Evolutionary conservation across 2,113 vertebrate genomes (phyloP).

Genomic region (Suncus etruscus): DNA sequence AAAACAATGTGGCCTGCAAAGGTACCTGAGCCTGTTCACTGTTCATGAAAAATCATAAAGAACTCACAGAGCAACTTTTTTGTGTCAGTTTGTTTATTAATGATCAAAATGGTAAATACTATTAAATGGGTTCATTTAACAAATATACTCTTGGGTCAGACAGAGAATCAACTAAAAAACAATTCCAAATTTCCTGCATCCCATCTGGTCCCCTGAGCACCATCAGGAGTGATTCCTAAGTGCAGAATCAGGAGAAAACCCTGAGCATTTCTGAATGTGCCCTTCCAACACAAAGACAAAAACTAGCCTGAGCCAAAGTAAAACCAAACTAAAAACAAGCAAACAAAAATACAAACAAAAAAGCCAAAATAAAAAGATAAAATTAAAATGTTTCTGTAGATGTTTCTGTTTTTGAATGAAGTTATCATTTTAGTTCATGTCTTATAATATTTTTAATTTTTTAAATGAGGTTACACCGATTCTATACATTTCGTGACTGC

Average conservation of each 20-base stretch:
- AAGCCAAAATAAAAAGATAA: too few species aligned
- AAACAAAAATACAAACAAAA: too few species aligned
- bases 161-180: background rate
- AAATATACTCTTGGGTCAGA: conserved; percentile 2
- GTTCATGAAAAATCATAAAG: background rate
- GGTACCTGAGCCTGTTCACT: background rate
- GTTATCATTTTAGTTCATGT: background rate
- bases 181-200: background rate
- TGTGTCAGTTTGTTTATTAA: background rate
- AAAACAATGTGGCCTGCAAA: conserved; percentile 6
- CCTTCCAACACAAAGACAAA: too few species aligned
- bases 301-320: too few species aligned
- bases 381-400: too few species aligned
- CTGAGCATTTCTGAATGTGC: too few species aligned
- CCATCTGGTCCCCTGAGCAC: background rate
- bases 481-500: too few species aligned
- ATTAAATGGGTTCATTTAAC: background rate
- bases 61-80: background rate
- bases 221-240: background rate
- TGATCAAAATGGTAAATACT: background rate
- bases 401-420: too few species aligned
- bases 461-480: too few species aligned
- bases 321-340: too few species aligned
- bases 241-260: too few species aligned
- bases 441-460: background rate